Base-by-base conservation (phyloP, 2,888 invertebrate genomes). In the Drosophila stalkeri region DNA sequence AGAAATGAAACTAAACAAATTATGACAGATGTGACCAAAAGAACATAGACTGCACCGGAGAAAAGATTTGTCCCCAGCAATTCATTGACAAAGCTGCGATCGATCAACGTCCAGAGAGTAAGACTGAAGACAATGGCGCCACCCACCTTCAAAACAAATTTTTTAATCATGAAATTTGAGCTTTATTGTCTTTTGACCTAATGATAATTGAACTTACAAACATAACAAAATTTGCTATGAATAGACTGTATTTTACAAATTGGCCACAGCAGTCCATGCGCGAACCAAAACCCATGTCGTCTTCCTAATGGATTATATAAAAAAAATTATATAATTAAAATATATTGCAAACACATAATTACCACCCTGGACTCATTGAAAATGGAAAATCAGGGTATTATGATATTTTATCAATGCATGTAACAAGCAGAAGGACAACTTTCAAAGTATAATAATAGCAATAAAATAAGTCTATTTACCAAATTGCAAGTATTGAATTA, bases 211-310 rank as follows among this genome's bases (percentile, higher is more conserved):
- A 37, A 96, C 97, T 97, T 94, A 98, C 98, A 92, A 97, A 96
- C 90, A 97, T 97, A 27, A 98, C 92, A 69, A 97, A 95, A 93
- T 98, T 98, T 72, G 96, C 95, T 75, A 96, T 94, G 92, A 98
- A 97, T 90, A 98, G 94, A 81, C 96, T 95, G 93, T 96, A 96
- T 93, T 98, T 98, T 94, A 98, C 96, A 91, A 96, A 97, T 89
- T 96, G 96, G 77, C 98, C 97, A 92, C 97, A 98, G 92, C 97
- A 96, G 93, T 97, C 97, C 96, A 97, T 97, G 91, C 96, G 96
- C 77, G 96, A 95, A 80, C 96, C 96, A 94, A 96, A 95, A 63
- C 96, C 96, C 96, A 96, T 96, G 60, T 87, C 93, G 87, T 91
- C 88, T 89, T 91, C 91, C 91, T 92, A 80, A 31, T 14, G n/a